Conservation (phyloP, 1,140 invertebrate genomes). For the Drosophila suzukii region DNA sequence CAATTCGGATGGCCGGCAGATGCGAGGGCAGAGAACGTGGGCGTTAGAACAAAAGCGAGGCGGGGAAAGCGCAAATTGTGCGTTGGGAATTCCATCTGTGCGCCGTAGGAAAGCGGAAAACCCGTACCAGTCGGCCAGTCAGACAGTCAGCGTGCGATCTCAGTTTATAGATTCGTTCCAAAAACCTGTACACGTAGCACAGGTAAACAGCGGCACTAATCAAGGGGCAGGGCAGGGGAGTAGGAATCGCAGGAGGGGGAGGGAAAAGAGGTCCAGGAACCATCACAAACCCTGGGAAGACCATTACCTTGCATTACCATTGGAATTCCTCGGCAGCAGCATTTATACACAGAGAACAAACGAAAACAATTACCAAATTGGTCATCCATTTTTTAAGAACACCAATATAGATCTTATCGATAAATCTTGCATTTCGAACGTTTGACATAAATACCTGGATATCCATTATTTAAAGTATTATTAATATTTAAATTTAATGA, state of each 20-base stretch:
- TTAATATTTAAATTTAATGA: too few relatives aligned
- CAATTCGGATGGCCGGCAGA: conserved; percentile 22
- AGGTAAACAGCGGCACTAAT: conserved; percentile 81
- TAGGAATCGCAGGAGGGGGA: conserved; percentile 5
- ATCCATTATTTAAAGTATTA: too few relatives aligned
- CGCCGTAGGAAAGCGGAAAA: conserved; percentile 35
- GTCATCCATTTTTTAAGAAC: background rate
- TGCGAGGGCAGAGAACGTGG: conserved; percentile 40
- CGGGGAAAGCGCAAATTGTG: conserved; percentile 64
- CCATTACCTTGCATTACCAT: conserved; percentile 75
- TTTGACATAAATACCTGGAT: too few relatives aligned
- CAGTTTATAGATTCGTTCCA: conserved; percentile 80
- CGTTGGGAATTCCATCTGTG: conserved; percentile 69
- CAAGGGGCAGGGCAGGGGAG: conserved; percentile 43
- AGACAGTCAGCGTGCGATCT: conserved; percentile 63
- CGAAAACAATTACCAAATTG: background rate
- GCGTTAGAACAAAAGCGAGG: conserved; percentile 60
- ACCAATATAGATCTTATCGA: too few relatives aligned
- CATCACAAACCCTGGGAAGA: conserved; percentile 27
- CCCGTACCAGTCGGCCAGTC: conserved; percentile 29
- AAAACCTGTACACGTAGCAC: conserved; percentile 71
- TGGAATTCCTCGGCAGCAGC: conserved; percentile 68
- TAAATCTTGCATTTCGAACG: too few relatives aligned
- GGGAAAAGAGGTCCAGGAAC: conserved; percentile 12
- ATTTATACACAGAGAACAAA: conserved; percentile 6